Base-by-base conservation (phyloP, 1,140 invertebrate species). In the Calosoma granatense region DNA sequence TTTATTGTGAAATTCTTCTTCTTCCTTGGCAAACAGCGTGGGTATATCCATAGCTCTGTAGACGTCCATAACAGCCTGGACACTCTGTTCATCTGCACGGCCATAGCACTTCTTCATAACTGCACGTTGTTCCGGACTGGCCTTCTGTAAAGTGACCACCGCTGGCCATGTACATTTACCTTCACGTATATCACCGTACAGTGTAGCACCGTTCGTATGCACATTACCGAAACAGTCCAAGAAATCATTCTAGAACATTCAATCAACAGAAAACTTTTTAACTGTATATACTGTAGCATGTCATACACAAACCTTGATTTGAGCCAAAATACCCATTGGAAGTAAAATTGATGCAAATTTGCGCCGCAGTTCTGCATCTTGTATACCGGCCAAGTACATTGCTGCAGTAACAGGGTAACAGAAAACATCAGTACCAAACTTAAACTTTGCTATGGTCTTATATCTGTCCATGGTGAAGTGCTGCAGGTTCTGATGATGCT, bases 191-290 rank as follows among this genome's bases (percentile, higher is more conserved):
- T 98, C 96, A 2, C 84, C 94, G 2, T 88, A 88, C 1, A 90
- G 90, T 20, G 84, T 74, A 76, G 97, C 98, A 1, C 94, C 95
- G 3, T 85, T 95, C 0, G 89, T 76, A 19, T 81, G 74, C 12
- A 86, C 79, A 72, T 96, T 83, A 1, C 94, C 94, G 71, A 88
- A 98, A 68, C 89, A 94, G 71, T 98, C 94, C 12, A 98, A 76
- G 70, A 88, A 97, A 70, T 98, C 96, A 74, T 99, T 91, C 82
- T 95, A n/a, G n/a, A n/a, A n/a, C n/a, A n/a, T n/a, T n/a, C n/a
- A n/a, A 9, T 19, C 14, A 52, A 52, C 30, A n/a, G n/a, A n/a
- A n/a, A n/a, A n/a, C n/a, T n/a, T n/a, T n/a, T n/a, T n/a, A n/a
- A n/a, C n/a, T n/a, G n/a, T n/a, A n/a, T n/a, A n/a, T n/a, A n/a